Evolutionary conservation across 2,113 vertebrate species (phyloP).

Genomic region (Cranoglanis bouderius): DNA sequence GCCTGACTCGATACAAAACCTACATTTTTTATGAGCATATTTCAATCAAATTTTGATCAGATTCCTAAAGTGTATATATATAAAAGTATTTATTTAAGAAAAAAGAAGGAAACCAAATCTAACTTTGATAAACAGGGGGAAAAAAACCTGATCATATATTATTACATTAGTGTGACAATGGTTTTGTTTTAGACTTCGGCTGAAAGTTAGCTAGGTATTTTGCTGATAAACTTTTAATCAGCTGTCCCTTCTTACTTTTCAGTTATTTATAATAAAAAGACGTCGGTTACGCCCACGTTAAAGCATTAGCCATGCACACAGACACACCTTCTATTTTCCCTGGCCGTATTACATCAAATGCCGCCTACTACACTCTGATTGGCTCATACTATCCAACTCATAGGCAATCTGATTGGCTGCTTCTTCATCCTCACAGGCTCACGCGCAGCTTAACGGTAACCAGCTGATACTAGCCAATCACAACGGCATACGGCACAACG

Average conservation of each 20-base stretch:
- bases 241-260: background rate
- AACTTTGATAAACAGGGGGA: background rate
- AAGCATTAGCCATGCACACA: background rate
- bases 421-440: no score
- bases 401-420: background rate
- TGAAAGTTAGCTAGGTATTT: no score
- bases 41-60: background rate
- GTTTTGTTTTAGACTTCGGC: background rate
- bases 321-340: background rate
- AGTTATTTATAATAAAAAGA: background rate
- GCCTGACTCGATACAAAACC: background rate
- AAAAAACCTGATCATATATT: background rate
- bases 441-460: background rate
- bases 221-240: background rate
- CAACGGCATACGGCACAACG: no score
- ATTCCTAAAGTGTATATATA: background rate
- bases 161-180: background rate
- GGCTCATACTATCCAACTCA: background rate
- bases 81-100: background rate
- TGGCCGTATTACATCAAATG: background rate
- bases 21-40: background rate
- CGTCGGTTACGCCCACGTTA: conserved; percentile 8
- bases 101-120: background rate
- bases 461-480: background rate
- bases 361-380: conserved; percentile 17